Base-by-base conservation (phyloP, 2,797 vertebrate genomes). In the Erethizon dorsatum region DNA sequence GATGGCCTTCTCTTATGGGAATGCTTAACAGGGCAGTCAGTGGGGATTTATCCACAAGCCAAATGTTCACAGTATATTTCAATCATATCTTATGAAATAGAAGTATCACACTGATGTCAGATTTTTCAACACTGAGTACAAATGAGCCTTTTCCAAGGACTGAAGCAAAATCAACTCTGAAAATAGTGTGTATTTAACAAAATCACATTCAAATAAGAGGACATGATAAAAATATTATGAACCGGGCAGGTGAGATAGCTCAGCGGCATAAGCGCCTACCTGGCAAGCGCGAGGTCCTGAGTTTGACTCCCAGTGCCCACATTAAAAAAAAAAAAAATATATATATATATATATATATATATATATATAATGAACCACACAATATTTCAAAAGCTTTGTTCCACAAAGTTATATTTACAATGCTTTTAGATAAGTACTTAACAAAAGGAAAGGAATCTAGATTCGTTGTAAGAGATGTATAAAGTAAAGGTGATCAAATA, bases 81-180 rank as follows among this genome's bases (percentile, higher is more conserved):
- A 50, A 50, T 17, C 13, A 17, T 17, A 45, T 75, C 71, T 75
- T 75, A 28, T 17, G 50, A 45, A 50, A 28, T 47, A 96, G 56
- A 97, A 96, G 65, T 94, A 75, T 80, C 56, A 83, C 33, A 92
- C 41, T 75, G 79, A 96, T 50, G 37, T 94, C 86, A 95, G 50
- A 92, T 83, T 92, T 92, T 96, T 95, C 82, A 92, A 83, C 85
- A 93, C 22, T 90, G 26, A 56, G 93, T 92, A 52, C 57, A 97
- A 93, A 95, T 94, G 52, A 52, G 6, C 92, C 8, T 92, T 97
- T 95, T 95, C 93, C 88, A 91, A 94, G n/a, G 80, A 87, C 6
- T 96, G 57, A 91, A 93, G 47, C 59, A 84, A 97, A 96, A 89
- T 88, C 93, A 94, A 95, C 56, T 93, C 95, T 50, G 75, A 94